Evolutionary conservation across 2,113 vertebrate genomes (phyloP), one percentile per base, ranked within the genome.

Genomic region (Peucedramus taeniatus): DNA sequence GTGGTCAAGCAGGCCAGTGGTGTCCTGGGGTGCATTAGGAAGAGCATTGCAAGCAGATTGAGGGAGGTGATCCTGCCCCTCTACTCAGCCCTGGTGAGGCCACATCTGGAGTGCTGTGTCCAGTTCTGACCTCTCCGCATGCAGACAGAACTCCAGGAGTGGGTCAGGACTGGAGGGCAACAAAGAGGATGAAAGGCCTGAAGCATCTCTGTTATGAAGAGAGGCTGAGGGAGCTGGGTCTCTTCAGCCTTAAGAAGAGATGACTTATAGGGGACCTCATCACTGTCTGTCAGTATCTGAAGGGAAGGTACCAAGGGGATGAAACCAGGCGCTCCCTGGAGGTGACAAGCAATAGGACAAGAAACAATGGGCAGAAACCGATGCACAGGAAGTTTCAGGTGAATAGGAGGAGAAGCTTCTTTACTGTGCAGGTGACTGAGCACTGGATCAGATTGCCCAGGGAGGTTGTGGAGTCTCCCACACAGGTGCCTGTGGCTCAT

Each of bases 1-100:
- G 28, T 37, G 33, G 60, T 31, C 27, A 24, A 33, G 28, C 24
- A 28, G 8, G 33, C 8, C 8, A 8, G 1, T 0, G 0, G 12
- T 57, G 1, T 23, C 31, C 44, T 66, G 19, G 18, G 8, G 3
- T 33, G 5, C 31, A 4, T 19, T 22, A 28, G 27, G 27, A 37
- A 24, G 19, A 33, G 7, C 50, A 13, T 0, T 22, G 11, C 17
- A 18, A 64, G 50, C 17, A 50, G 33, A 1, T 23, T 0, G 1
- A 28, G 27, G 31, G 51, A 33, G 3, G 8, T 28, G 23, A 51
- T 65, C 19, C 51, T 42, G 8, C 7, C 33, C 16, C 15, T 74
- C 3, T 3, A 28, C 19, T 59, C 23, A 39, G 33, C 8, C 18
- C 51, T 59, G 5, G 15, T 44, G 22, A 44, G 33, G 31, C 14